phyloP scores from a whole-genome alignment of 2,797 vertebrate genomes.

The Hemibagrus guttatus region DNA sequence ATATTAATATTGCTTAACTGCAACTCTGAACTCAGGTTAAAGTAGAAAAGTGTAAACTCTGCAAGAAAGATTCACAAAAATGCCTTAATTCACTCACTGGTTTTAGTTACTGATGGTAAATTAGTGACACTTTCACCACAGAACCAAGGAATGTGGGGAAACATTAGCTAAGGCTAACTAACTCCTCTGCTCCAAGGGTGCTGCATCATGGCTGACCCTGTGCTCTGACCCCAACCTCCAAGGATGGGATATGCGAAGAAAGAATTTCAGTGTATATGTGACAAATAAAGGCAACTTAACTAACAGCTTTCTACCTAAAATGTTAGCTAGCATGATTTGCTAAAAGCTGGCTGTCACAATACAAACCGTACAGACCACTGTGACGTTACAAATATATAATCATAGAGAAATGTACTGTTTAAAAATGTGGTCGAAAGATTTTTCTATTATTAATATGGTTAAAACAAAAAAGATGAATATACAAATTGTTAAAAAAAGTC shows the following conservation, averaged over 20 bases:
- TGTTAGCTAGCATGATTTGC: background rate
- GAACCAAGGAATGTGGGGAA: background rate
- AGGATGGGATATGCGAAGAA: no score
- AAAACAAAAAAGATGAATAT: background rate
- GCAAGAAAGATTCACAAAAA: background rate
- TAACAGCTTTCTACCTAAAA: slow-evolving; percentile 3
- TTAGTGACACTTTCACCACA: background rate
- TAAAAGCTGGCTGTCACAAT: background rate
- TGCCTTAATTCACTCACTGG: background rate
- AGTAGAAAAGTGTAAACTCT: background rate
- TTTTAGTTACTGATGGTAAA: background rate
- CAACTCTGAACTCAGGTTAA: background rate
- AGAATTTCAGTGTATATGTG: no score
- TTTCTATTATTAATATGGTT: background rate
- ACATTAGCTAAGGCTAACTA: background rate
- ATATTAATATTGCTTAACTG: background rate
- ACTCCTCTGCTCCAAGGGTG: no score
- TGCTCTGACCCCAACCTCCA: no score
- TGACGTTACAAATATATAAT: background rate
- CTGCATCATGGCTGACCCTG: no score
- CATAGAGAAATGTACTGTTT: background rate
- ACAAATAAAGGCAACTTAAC: no score
- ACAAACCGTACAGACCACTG: background rate
- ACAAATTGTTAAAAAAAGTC: background rate
- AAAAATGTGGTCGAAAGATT: background rate